Percentiles rank a stretch among this genome's conserved stretches.
These are phyloP conservation scores for Styela clava DNA, from an alignment of 23 tunicate genomes.

Conservation along the genomic window DNA sequence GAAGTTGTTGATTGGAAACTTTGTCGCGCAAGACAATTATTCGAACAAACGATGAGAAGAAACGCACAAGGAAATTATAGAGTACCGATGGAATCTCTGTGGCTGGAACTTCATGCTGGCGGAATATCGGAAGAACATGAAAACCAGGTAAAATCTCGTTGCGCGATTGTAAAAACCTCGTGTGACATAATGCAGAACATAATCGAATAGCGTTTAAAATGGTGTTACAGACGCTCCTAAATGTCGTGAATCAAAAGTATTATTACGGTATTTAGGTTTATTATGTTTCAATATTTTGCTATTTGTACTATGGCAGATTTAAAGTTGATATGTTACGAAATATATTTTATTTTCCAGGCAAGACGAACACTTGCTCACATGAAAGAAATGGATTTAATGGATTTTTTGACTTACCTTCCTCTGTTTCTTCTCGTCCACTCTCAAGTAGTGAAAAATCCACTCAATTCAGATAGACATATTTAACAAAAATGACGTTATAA, in stretches of 20 bases:
- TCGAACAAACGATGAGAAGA: slow-evolving; percentile 32
- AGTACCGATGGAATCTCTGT: slow-evolving; percentile 70
- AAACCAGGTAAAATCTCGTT: slow-evolving; percentile 50
- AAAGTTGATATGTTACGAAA: too few species aligned
- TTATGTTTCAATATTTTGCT: too few species aligned
- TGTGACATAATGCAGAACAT: too few species aligned
- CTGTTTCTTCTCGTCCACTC: slow-evolving; percentile 60
- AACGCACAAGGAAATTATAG: slow-evolving; percentile 41
- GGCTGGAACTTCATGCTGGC: slow-evolving; percentile 80
- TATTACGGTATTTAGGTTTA: too few species aligned
- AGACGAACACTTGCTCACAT: slow-evolving; percentile 56
- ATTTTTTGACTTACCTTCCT: slow-evolving; percentile 82
- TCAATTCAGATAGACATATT: slow-evolving; percentile 32
- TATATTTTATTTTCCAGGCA: slow-evolving; percentile 43
- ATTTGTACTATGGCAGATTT: too few species aligned
- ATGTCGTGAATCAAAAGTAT: too few species aligned
- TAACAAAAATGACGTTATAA: slow-evolving; percentile 6
- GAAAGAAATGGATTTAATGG: slow-evolving; percentile 63
- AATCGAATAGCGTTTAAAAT: too few species aligned
- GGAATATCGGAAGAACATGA: slow-evolving; percentile 61
- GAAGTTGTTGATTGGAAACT: slow-evolving; percentile 58
- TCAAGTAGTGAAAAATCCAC: slow-evolving; percentile 53
- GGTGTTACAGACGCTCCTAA: too few species aligned
- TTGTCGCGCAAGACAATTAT: slow-evolving; percentile 52
- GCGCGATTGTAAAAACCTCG: too few species aligned